Conservation (phyloP, 2,888 invertebrate species). For the Vesta saturnalis region DNA sequence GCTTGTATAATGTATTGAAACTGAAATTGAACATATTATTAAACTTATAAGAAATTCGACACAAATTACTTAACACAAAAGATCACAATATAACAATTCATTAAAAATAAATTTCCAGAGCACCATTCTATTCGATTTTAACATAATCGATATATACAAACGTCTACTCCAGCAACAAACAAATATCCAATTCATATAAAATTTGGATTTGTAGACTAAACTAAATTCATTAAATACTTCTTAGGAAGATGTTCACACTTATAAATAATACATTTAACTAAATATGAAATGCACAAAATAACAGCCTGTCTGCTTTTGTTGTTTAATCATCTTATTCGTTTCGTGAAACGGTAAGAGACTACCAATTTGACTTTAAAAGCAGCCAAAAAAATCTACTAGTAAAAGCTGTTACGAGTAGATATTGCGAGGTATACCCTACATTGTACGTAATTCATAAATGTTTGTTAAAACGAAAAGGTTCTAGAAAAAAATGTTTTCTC, state of each 20-base stretch:
- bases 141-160: constrained; percentile 35
- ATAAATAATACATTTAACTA: constrained; percentile 45
- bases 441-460: constrained; percentile 32
- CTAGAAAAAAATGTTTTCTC: neutral
- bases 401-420: constrained; percentile 51
- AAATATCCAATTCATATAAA: constrained; percentile 31
- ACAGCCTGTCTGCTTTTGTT: constrained; percentile 57
- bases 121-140: constrained; percentile 60
- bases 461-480: constrained; percentile 34
- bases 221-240: constrained; percentile 59
- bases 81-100: constrained; percentile 62
- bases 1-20: constrained; percentile 57
- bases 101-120: constrained; percentile 56
- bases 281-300: constrained; percentile 57
- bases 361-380: constrained; percentile 49
- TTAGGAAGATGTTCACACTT: constrained; percentile 63
- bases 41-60: constrained; percentile 36
- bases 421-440: constrained; percentile 60
- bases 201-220: constrained; percentile 54
- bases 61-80: constrained; percentile 54
- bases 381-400: constrained; percentile 52
- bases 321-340: constrained; percentile 57
- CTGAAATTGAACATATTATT: constrained; percentile 43
- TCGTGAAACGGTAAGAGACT: constrained; percentile 59
- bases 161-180: constrained; percentile 34